phyloP scores from a whole-genome alignment of 2,797 vertebrate genomes.

The Oophaga sylvatica region DNA sequence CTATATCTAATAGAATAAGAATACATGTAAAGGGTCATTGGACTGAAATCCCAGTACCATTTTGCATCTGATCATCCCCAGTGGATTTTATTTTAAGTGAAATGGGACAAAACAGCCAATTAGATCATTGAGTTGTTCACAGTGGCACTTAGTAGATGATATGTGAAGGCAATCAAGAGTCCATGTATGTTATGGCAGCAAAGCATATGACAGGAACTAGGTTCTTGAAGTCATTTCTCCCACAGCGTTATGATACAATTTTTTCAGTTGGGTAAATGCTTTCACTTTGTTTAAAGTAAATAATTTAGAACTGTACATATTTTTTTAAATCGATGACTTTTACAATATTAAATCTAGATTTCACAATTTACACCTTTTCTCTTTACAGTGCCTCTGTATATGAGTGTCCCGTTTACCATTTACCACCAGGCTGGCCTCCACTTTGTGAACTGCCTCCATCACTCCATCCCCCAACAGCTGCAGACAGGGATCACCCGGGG shows the following conservation, averaged over 20 bases:
- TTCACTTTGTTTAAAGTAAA: background rate
- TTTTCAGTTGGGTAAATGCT: background rate
- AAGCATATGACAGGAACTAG: background rate
- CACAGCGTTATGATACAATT: background rate
- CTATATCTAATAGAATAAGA: background rate
- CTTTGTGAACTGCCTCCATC: constrained; percentile 89
- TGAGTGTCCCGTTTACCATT: constrained; percentile 72
- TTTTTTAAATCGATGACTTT: background rate
- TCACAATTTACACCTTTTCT: constrained; percentile 3
- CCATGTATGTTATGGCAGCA: background rate
- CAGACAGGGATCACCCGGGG: constrained; percentile 78
- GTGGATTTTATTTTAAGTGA: background rate
- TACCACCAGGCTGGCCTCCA: constrained; percentile 83
- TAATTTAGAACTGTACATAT: background rate
- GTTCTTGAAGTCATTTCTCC: background rate
- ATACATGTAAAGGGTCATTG: background rate
- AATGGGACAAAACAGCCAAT: background rate
- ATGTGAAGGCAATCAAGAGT: background rate
- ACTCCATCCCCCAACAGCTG: constrained; percentile 81
- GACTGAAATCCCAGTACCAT: background rate
- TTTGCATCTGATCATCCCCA: background rate
- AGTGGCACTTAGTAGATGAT: background rate
- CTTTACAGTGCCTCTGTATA: constrained; percentile 43
- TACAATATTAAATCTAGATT: background rate
- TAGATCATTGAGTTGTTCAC: background rate